These are phyloP conservation scores for Bos javanicus DNA, from an alignment of 2,113 vertebrate genomes.

Conservation along the genomic window DNA sequence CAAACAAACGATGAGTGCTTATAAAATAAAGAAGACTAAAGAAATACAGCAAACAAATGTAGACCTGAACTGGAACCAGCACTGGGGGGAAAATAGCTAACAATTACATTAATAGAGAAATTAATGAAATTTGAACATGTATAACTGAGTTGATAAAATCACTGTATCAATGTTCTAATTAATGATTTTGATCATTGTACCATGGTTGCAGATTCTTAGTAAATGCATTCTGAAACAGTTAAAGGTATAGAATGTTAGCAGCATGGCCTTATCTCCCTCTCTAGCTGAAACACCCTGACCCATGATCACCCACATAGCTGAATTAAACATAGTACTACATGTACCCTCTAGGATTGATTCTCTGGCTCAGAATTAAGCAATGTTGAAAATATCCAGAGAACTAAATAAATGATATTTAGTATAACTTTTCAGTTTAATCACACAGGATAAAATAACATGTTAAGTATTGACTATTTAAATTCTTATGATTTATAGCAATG, in stretches of 20 bases:
- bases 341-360: neutral
- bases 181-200: neutral
- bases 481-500: neutral
- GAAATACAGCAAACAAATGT: neutral
- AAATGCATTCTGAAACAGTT: neutral
- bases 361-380: neutral
- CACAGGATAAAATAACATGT: neutral
- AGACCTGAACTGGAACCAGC: neutral
- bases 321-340: neutral
- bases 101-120: neutral
- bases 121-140: neutral
- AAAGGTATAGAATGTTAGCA: neutral
- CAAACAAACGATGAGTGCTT: neutral
- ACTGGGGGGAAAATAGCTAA: neutral
- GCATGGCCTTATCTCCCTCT: neutral
- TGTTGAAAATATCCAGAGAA: neutral
- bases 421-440: neutral
- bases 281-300: neutral
- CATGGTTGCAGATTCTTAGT: neutral
- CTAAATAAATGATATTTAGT: neutral
- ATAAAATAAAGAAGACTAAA: neutral
- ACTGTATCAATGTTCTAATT: neutral
- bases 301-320: neutral
- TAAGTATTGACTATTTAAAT: neutral
- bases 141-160: neutral